Base-by-base conservation (phyloP, 2,888 invertebrate species). In the Cremastinae sp. region DNA sequence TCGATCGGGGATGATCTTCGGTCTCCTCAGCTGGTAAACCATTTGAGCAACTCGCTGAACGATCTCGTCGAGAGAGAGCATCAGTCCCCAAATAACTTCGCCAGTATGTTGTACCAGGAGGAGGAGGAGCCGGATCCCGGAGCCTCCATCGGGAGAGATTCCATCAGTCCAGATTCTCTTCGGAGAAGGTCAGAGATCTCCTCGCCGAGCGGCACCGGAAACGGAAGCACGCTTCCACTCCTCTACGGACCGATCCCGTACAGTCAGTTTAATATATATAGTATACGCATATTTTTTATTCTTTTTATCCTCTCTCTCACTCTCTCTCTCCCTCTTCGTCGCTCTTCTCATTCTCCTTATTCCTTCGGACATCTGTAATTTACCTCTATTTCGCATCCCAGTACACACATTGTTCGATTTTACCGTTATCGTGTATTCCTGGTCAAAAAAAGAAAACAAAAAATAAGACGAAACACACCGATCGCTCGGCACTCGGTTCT, bases 161-260 rank as follows among this genome's bases (percentile, higher is more conserved):
- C 43, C 34, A n/a, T n/a, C n/a, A 74, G 70, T 28, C 65, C 70
- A 43, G 74, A 77, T 54, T 65, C 75, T 61, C 75, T 82, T 65
- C 72, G 73, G 61, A 79, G 76, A 80, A 79, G 78, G 79, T 79
- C 81, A 78, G 70, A 70, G 16, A 84, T 80, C 79, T 78, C 74
- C 65, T 79, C 65, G 62, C 79, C 80, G 66, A 79, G 51, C 53
- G 2, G 28, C 28, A 73, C 82, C 66, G 82, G 83, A 79, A 87
- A 90, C 80, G 90, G 91, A 82, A 90, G 92, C 81, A 92, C 93
- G 87, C 92, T 94, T 90, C 94, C 95, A 76, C 92, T 94, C 87
- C 92, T 96, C 82, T 95, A 95, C 89, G 94, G 94, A 79, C 94
- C 94, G 81, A 91, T 93, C 82, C 94, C 94, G 74, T 94, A 94